phyloP scores from a whole-genome alignment of 1,140 invertebrate species.

The Saccostrea glomerata region DNA sequence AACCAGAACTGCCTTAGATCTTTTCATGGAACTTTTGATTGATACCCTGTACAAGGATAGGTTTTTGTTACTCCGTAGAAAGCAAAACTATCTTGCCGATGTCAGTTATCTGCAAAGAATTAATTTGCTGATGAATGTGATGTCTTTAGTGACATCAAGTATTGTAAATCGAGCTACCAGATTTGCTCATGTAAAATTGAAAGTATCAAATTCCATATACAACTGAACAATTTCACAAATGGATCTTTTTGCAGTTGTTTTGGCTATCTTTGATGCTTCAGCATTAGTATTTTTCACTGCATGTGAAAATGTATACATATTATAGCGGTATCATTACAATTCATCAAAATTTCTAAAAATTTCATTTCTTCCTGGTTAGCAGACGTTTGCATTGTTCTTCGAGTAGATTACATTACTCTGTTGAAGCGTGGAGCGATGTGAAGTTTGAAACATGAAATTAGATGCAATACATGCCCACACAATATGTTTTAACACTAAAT shows the following conservation, averaged over 20 bases:
- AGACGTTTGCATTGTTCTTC: neutral
- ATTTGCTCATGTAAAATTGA: neutral
- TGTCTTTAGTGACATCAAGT: neutral
- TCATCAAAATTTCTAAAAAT: too few species aligned
- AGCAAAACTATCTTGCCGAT: too few species aligned
- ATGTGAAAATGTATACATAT: neutral
- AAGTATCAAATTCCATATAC: neutral
- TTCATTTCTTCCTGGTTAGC: too few species aligned
- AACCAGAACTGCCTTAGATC: neutral
- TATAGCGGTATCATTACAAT: too few species aligned
- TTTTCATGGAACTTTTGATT: neutral
- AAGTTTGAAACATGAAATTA: neutral
- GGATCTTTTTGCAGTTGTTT: neutral
- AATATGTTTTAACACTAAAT: conserved; percentile 37
- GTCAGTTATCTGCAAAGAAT: too few species aligned
- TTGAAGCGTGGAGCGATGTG: neutral
- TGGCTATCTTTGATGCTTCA: neutral
- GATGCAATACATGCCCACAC: conserved; percentile 20
- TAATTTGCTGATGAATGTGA: neutral
- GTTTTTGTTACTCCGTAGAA: neutral
- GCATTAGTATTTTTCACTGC: neutral
- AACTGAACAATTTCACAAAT: neutral
- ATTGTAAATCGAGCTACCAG: neutral
- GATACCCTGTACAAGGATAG: neutral
- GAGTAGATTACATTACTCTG: neutral